Percentiles rank a stretch among this genome's conserved stretches.
Conservation (phyloP, 2,113 vertebrate genomes). For the Stigmatopora argus region DNA sequence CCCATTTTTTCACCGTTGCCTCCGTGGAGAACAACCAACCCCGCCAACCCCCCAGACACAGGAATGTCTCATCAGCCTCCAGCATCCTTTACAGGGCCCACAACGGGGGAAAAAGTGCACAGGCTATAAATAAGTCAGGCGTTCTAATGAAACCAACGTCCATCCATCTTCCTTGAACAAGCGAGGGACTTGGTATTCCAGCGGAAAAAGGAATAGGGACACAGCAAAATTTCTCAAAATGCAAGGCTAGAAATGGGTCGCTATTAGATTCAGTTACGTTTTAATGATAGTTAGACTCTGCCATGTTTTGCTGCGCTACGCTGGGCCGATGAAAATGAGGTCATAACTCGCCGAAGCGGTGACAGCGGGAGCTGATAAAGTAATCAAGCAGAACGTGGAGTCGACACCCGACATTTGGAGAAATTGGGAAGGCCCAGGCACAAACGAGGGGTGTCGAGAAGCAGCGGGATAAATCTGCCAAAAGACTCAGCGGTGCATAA, state of each 20-base stretch:
- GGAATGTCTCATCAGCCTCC: slow-evolving; percentile 66
- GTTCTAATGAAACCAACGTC: slow-evolving; percentile 66
- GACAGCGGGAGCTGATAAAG: slow-evolving; percentile 40
- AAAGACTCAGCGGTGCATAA: slow-evolving; percentile 26
- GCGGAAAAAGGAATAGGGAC: slow-evolving; percentile 30
- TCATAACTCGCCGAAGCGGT: slow-evolving; percentile 20
- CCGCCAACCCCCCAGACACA: slow-evolving; percentile 43
- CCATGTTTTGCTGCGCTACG: not conserved
- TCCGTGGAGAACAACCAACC: slow-evolving; percentile 49
- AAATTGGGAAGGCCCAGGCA: slow-evolving; percentile 32
- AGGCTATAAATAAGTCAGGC: slow-evolving; percentile 67
- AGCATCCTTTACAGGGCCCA: slow-evolving; percentile 51
- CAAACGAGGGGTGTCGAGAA: slow-evolving; percentile 39
- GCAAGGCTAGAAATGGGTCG: not conserved
- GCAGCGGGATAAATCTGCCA: slow-evolving; percentile 38
- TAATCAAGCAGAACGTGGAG: slow-evolving; percentile 47
- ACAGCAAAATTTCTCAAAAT: slow-evolving; percentile 1
- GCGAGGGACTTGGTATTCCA: slow-evolving; percentile 40
- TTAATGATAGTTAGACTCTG: slow-evolving; percentile 9
- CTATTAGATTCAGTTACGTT: slow-evolving; percentile 5
- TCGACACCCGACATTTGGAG: slow-evolving; percentile 38
- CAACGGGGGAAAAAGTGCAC: slow-evolving; percentile 41
- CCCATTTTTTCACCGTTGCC: slow-evolving; percentile 40
- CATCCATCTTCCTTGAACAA: slow-evolving; percentile 69
- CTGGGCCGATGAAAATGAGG: slow-evolving; percentile 24